Base-by-base conservation (phyloP, 2,797 vertebrate species). In the Bufotes viridis region DNA sequence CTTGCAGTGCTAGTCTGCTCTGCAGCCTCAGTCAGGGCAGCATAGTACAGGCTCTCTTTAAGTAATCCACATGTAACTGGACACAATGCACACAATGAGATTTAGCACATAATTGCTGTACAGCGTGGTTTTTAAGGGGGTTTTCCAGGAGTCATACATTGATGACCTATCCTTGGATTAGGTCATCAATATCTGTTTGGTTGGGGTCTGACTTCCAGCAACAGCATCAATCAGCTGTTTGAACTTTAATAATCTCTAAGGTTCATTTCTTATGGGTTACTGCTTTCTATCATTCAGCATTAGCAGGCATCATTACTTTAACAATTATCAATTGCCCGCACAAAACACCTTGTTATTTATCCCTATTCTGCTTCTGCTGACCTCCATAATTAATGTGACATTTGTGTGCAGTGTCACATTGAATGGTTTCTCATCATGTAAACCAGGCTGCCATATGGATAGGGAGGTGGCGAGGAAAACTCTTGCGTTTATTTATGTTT, bases 361-460 rank as follows among this genome's bases (percentile, higher is more conserved):
- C 74, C 65, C 24, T 67, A 55, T 88, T 88, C 72, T 84, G n/a
- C 83, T 78, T 79, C 53, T 76, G 57, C 81, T 88, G 81, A 88
- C 87, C 87, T 84, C 81, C 74, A 78, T 88, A 88, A 88, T 88
- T 83, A 84, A 79, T 84, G 74, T 88, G 74, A 88, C 81, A 84
- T 78, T 84, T 84, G 87, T 84, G 63, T 88, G 87, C 87, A 84
- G 58, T 84, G 81, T 88, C 63, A 78, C 87, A 84, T 84, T 84
- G 74, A 65, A 79, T 88, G 74, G 81, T 72, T 84, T 88, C 81
- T 83, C 63, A 84, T 78, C 81, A 78, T 84, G 87, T 88, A 88
- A 83, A 84, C 81, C 55, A 84, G 75, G 26, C 61, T 79, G 80
- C 74, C 81, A 84, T 84, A 79, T 82, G 72, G 72, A 87, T 34